Evolutionary conservation across 37 sponge, comb jelly and placozoan genomes (phyloP).

Genomic region (Halichondria panicea): DNA sequence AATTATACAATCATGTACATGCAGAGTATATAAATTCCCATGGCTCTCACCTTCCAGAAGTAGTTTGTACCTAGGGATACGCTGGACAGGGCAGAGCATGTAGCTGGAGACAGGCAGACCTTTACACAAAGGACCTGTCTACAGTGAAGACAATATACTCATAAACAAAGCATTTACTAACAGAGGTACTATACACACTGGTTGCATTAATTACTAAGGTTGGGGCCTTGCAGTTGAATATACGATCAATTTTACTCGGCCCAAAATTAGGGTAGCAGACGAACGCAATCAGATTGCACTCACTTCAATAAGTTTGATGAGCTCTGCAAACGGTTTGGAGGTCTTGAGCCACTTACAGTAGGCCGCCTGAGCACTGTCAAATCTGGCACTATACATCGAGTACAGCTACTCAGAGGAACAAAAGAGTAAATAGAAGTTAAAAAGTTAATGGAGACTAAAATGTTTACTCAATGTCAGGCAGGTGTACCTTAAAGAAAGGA

Average conservation of each 20-base stretch:
- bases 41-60: constrained; percentile 58
- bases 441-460: constrained; percentile 27
- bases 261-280: too few species aligned
- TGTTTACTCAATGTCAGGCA: not conserved
- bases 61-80: constrained; percentile 70
- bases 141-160: not conserved
- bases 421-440: not conserved
- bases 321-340: constrained; percentile 49
- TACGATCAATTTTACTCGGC: too few species aligned
- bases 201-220: too few species aligned
- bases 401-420: constrained; percentile 51
- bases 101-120: constrained; percentile 71
- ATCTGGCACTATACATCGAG: constrained; percentile 52
- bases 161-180: constrained; percentile 5
- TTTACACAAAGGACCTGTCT: constrained; percentile 56
- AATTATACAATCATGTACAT: too few species aligned
- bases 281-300: too few species aligned
- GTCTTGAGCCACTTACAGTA: constrained; percentile 53
- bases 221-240: too few species aligned
- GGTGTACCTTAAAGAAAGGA: constrained; percentile 73
- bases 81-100: constrained; percentile 73
- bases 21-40: not conserved
- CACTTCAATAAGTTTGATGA: constrained; percentile 58
- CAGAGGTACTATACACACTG: too few species aligned
- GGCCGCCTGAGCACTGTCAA: constrained; percentile 52